These are phyloP conservation scores for Bombus sylvicola DNA, from an alignment of 1,140 invertebrate species.

Conservation along the genomic window DNA sequence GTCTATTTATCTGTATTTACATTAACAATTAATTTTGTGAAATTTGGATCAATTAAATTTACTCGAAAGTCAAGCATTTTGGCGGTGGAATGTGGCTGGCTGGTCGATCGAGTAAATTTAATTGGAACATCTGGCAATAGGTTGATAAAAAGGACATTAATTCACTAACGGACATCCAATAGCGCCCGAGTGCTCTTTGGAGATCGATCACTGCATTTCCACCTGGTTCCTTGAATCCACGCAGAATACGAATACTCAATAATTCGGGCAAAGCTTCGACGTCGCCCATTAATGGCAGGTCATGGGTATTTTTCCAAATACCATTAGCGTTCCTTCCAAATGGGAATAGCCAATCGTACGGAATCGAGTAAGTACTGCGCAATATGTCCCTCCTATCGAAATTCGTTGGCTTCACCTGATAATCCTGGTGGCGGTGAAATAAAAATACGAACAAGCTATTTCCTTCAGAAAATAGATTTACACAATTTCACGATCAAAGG, in stretches of 20 bases:
- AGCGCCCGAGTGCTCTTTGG: conserved; percentile 65
- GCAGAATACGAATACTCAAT: conserved; percentile 52
- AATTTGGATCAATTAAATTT: neutral
- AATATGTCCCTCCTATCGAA: conserved; percentile 53
- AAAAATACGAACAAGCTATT: neutral
- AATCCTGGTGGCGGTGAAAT: neutral
- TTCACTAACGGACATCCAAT: conserved; percentile 67
- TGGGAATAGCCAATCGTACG: conserved; percentile 74
- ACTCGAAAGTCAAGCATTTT: neutral
- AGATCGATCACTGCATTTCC: conserved; percentile 64
- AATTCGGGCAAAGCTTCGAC: conserved; percentile 38
- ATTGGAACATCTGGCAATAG: conserved; percentile 23
- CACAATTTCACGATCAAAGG: neutral
- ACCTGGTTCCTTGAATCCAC: conserved; percentile 58
- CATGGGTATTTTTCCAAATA: conserved; percentile 62
- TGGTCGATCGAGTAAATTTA: neutral
- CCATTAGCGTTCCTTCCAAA: conserved; percentile 71
- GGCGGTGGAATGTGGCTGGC: neutral
- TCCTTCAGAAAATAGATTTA: no score
- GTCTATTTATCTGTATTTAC: neutral
- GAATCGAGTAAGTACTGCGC: conserved; percentile 73
- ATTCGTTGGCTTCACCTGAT: conserved; percentile 40
- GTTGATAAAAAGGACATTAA: conserved; percentile 25
- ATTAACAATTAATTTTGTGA: neutral
- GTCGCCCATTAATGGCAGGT: conserved; percentile 48